phyloP scores from a whole-genome alignment of 2,888 invertebrate species.

The Leucophenga maculata region DNA sequence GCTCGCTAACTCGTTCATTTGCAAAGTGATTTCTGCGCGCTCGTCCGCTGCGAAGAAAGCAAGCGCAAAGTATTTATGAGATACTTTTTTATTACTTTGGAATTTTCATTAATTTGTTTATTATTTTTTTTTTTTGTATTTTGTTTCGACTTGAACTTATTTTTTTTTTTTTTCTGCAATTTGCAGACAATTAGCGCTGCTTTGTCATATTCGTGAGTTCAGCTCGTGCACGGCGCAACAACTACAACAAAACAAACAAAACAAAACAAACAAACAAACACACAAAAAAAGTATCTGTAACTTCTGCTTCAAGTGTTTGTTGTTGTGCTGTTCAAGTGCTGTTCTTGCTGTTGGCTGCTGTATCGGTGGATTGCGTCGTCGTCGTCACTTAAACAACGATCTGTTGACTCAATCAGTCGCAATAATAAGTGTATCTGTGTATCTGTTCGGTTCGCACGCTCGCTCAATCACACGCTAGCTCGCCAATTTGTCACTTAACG shows the following conservation, averaged over 20 bases:
- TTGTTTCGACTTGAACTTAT: slow-evolving; percentile 10
- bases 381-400: not conserved
- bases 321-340: not conserved
- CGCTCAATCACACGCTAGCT: slow-evolving; percentile 8
- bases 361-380: not conserved
- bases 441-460: slow-evolving; percentile 20
- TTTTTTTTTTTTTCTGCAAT: slow-evolving; percentile 26
- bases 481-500: slow-evolving; percentile 43
- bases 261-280: too few relatives aligned
- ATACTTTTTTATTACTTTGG: slow-evolving; percentile 47
- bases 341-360: not conserved
- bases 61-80: slow-evolving; percentile 15
- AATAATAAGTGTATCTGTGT: not conserved
- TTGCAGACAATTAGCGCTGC: slow-evolving; percentile 60
- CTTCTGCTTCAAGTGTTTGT: too few relatives aligned
- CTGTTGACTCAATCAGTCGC: slow-evolving; percentile 15
- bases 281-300: too few relatives aligned
- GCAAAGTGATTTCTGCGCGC: slow-evolving; percentile 56
- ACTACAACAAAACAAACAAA: too few relatives aligned
- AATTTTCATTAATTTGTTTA: slow-evolving; percentile 64
- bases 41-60: not conserved
- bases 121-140: slow-evolving; percentile 25
- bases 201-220: slow-evolving; percentile 16
- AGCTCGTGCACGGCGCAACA: not conserved
- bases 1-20: slow-evolving; percentile 40